phyloP scores from a whole-genome alignment of 2,113 vertebrate species.

The Perca flavescens region DNA sequence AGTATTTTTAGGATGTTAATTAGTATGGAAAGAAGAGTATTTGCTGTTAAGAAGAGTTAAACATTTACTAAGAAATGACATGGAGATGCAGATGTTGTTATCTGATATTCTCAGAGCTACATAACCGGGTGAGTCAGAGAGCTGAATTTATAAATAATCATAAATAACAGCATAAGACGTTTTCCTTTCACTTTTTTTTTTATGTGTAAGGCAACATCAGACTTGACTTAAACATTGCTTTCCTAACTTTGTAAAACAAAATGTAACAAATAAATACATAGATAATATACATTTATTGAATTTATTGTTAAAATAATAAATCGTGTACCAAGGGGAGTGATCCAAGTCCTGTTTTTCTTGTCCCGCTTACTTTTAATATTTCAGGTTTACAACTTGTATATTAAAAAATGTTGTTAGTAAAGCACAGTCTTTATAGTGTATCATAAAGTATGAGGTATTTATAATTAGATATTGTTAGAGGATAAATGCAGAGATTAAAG shows the following conservation, averaged over 20 bases:
- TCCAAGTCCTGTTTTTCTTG: too few species aligned
- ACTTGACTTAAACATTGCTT: too few species aligned
- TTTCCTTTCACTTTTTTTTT: background rate
- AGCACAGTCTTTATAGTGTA: too few species aligned
- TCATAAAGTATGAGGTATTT: background rate
- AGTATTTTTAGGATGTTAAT: background rate
- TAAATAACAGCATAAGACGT: background rate
- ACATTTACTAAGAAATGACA: background rate
- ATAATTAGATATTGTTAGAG: background rate
- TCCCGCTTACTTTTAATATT: background rate
- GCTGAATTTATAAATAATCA: background rate
- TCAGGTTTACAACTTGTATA: background rate
- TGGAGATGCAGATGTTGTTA: background rate
- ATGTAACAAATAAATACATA: too few species aligned
- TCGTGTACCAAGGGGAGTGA: too few species aligned
- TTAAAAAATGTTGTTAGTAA: too few species aligned
- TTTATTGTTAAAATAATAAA: too few species aligned
- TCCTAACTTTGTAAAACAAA: too few species aligned
- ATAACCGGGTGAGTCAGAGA: background rate
- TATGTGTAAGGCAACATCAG: too few species aligned
- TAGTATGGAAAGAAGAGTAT: background rate
- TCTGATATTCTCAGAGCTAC: background rate
- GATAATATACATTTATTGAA: too few species aligned
- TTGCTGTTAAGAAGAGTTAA: slow-evolving; percentile 4
- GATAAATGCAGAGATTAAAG: background rate